Conservation (phyloP, 2,888 invertebrate species). For the Nomada flava region DNA sequence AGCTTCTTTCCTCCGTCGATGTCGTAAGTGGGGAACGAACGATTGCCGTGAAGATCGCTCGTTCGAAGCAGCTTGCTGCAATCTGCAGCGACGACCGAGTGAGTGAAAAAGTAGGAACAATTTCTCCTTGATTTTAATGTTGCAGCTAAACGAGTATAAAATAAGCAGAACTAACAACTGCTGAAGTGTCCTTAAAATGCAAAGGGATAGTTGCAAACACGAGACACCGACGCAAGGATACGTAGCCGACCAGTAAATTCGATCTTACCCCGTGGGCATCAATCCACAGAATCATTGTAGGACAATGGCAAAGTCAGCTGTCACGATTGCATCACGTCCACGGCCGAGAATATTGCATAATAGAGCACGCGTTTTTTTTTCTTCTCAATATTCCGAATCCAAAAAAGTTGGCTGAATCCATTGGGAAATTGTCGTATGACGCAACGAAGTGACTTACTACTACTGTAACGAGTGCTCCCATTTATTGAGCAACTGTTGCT, state of each 20-base stretch:
- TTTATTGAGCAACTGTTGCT: background rate
- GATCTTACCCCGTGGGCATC: background rate
- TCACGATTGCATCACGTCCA: background rate
- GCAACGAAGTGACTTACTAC: background rate
- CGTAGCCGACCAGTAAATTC: background rate
- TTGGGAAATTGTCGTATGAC: background rate
- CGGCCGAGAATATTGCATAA: conserved; percentile 21
- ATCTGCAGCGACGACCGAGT: conserved; percentile 9
- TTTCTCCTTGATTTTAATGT: background rate
- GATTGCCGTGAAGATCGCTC: background rate
- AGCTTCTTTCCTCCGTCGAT: background rate
- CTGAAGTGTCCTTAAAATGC: too few relatives aligned
- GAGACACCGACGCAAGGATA: background rate
- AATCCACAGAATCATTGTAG: background rate
- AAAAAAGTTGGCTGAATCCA: background rate
- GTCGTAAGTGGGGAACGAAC: background rate
- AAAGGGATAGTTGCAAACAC: background rate
- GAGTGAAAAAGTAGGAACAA: background rate
- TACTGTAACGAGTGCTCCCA: background rate
- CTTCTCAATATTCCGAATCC: background rate
- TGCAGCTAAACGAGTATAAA: too few relatives aligned
- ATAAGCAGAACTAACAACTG: too few relatives aligned
- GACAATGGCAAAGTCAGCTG: conserved; percentile 12
- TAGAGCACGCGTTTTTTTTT: background rate
- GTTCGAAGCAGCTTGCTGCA: background rate